Base-by-base conservation (phyloP, 2,113 vertebrate genomes). In the Ammodytes marinus region DNA sequence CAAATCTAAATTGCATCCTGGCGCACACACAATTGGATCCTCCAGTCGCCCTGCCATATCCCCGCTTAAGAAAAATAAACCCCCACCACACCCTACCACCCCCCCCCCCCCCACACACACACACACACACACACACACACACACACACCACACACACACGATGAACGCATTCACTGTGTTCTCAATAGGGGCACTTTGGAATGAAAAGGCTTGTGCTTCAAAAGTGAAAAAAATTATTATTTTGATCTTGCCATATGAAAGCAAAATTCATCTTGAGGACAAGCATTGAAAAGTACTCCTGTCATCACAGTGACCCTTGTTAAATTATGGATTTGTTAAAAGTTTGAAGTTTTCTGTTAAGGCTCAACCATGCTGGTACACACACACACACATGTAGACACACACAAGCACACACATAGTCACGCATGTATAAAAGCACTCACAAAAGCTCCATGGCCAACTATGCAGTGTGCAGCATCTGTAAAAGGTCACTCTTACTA, bases 1-100 rank as follows among this genome's bases (percentile, higher is more conserved):
- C 27, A 94, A 93, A 94, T 94, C 87, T 90, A 90, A 92, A 93
- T 93, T 91, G 88, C 90, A 89, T 88, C 85, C 91, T 70, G 66
- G 68, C 84, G 27, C 27, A 27, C 27, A 27, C 79, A 89, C 86
- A 90, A 90, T 86, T 77, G 86, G 82, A 86, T 91, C 85, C 90
- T 89, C 76, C 77, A 90, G 68, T 27, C 27, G 27, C 78, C 70
- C 82, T 77, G 73, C 81, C 82, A 86, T 87, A 88, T 82, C 79
- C 83, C 75, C n/a, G 58, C 79, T 82, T 77, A 84, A 76, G 82
- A 88, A 91, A 86, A 86, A 89, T 81, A 53, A 68, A 68, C 52
- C 42, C 53, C 49, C 64, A 35, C 37, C 7, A n/a, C 43, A 19
- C 39, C 37, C 4, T 19, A 4, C 12, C 68, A 17, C 45, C 74